Conservation (phyloP, 2,888 invertebrate genomes). For the Halictus ligatus region DNA sequence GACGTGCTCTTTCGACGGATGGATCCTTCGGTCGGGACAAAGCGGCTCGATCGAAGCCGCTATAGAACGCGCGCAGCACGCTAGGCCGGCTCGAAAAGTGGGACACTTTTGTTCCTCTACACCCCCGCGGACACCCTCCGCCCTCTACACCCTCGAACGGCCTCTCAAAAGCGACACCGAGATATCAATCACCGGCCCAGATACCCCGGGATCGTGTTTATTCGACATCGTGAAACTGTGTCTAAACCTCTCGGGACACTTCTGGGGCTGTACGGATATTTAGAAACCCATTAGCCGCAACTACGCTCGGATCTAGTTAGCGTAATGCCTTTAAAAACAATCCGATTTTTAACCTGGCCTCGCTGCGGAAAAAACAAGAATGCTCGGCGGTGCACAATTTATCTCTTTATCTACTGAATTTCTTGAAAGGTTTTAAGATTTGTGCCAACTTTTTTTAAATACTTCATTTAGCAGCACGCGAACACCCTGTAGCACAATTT, state of each 20-base stretch:
- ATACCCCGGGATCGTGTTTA: slow-evolving; percentile 46
- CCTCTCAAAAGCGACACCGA: slow-evolving; percentile 50
- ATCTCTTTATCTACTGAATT: too few species aligned
- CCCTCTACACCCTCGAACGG: not conserved
- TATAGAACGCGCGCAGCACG: slow-evolving; percentile 23
- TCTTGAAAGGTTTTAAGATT: too few species aligned
- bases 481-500: too few species aligned
- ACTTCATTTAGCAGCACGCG: too few species aligned
- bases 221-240: slow-evolving; percentile 1
- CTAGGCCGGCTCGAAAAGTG: slow-evolving; percentile 54
- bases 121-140: not conserved
- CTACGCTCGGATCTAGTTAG: not conserved
- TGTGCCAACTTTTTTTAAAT: too few species aligned
- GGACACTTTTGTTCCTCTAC: slow-evolving; percentile 46
- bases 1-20: slow-evolving; percentile 16
- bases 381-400: too few species aligned
- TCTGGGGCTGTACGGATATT: slow-evolving; percentile 8
- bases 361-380: not conserved
- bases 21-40: slow-evolving; percentile 41
- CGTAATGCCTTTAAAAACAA: slow-evolving; percentile 7
- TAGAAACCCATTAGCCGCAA: not conserved
- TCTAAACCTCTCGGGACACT: slow-evolving; percentile 2
- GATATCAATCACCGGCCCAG: slow-evolving; percentile 56
- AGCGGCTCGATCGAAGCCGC: slow-evolving; percentile 55
- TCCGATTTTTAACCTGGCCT: not conserved